Conservation (phyloP, 2,888 invertebrate species). For the Neocrepidodera transversa region DNA sequence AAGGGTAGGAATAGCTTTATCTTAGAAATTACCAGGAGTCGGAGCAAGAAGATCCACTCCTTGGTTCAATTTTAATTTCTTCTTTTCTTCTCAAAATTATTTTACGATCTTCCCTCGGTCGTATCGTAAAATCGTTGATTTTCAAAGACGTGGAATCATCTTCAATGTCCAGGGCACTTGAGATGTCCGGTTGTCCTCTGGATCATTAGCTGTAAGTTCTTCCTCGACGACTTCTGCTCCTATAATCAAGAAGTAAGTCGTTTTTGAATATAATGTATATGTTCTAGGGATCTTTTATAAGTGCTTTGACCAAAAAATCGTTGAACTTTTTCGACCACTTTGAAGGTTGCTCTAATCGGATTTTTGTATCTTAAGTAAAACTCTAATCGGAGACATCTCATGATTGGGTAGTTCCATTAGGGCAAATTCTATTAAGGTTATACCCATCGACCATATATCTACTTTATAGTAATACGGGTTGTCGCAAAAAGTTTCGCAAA, state of each 20-base stretch:
- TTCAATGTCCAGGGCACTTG: too few relatives aligned
- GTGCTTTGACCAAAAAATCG: conserved; percentile 88
- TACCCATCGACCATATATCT: conserved; percentile 97
- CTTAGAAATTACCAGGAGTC: too few relatives aligned
- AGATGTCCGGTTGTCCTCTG: too few relatives aligned
- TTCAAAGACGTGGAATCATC: too few relatives aligned
- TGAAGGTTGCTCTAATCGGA: conserved; percentile 92
- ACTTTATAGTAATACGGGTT: conserved; percentile 96
- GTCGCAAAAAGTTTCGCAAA: conserved; percentile 96
- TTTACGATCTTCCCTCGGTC: too few relatives aligned
- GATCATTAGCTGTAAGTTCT: conserved; percentile 83
- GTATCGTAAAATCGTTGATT: too few relatives aligned
- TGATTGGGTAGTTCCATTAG: conserved; percentile 99
- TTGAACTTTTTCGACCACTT: conserved; percentile 83
- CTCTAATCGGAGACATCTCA: conserved; percentile 99
- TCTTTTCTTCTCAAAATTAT: too few relatives aligned
- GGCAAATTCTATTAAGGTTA: conserved; percentile 98
- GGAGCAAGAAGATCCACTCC: too few relatives aligned
- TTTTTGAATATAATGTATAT: conserved; percentile 82
- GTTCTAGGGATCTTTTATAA: conserved; percentile 89
- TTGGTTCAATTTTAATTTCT: too few relatives aligned
- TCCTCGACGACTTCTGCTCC: conserved; percentile 97
- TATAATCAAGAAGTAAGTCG: conserved; percentile 91
- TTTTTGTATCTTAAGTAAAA: conserved; percentile 97
- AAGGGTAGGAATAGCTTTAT: too few relatives aligned